Evolutionary conservation across 1,140 invertebrate genomes (phyloP), one percentile per base, ranked within the genome.

Genomic region (Neodiprion virginianus): DNA sequence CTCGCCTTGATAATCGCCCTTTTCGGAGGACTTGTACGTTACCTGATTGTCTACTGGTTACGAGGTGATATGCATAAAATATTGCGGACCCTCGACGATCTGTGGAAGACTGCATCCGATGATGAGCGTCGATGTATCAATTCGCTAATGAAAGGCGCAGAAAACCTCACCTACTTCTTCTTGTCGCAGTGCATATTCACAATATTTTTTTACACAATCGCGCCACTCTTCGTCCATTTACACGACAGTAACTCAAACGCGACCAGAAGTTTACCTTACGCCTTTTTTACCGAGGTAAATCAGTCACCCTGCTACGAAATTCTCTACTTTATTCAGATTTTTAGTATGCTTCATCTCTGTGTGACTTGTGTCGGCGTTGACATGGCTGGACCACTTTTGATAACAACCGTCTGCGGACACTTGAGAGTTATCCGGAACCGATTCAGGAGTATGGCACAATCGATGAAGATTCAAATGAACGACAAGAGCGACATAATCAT

Each of bases 271-370:
- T 74, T 83, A 21, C 81, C 82, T 0, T 81, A 82, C 48, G 75
- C 69, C 4, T 78, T 80, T 68, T 8, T 77, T 5, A 2, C 76
- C 1, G 69, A 81, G 7, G 61, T 81, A 1, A 49, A 77, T 2
- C 66, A 75, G 7, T 75, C 81, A 8, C 81, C 82, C 0, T 81
- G 77, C 75, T 82, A 78, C 40, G 81, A 82, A 61, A 74, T 83
- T 0, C 75, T 67, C 17, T 82, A 78, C 28, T 17, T 66, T 1
- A 1, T 74, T 8, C 81, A 83, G 47, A 61, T 82, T 12, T 23
- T 72, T 14, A 67, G 72, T 1, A 75, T 81, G 61, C 17, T 74
- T 0, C 77, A 77, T 28, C 75, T 78, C 10, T 78, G 78, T 8
- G 61, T 80, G 12, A 79, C 80, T 0, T 79, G 76, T 21, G 78